Conservation (phyloP, 2,888 invertebrate species). For the Scaptomyza caliginosa region DNA sequence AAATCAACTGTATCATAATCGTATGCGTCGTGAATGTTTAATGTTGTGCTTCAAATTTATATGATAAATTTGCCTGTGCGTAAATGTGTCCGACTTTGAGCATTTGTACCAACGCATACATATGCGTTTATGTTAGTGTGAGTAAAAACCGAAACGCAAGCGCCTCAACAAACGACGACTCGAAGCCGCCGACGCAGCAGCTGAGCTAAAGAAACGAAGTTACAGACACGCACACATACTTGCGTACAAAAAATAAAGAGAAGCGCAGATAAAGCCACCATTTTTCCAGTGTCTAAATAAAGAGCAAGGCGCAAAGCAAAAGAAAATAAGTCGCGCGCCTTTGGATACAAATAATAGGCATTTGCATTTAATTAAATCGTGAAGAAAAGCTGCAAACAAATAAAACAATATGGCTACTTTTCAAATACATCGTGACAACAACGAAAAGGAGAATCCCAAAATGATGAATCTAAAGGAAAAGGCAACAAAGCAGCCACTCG, state of each 20-base stretch:
- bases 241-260: constrained; percentile 45
- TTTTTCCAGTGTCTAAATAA: constrained; percentile 48
- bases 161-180: constrained; percentile 47
- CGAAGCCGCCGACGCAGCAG: constrained; percentile 50
- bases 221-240: constrained; percentile 25
- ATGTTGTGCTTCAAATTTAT: constrained; percentile 44
- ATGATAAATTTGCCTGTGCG: constrained; percentile 51
- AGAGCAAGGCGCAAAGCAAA: constrained; percentile 33
- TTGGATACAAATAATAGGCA: constrained; percentile 37
- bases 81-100: constrained; percentile 44
- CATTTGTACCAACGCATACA: constrained; percentile 34
- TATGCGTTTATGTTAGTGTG: constrained; percentile 41
- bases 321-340: constrained; percentile 24
- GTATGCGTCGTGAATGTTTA: constrained; percentile 39
- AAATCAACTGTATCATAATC: constrained; percentile 47
- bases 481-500: constrained; percentile 65
- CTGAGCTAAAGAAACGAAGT: constrained; percentile 47
- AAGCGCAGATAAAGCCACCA: constrained; percentile 60
- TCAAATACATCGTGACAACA: constrained; percentile 91
- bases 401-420: constrained; percentile 92
- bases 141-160: constrained; percentile 55
- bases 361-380: background rate
- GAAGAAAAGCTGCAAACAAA: constrained; percentile 28
- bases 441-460: constrained; percentile 87
- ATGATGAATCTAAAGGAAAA: constrained; percentile 45